Evolutionary conservation across 2,888 invertebrate species (phyloP).

Genomic region (Ophion ellenae): DNA sequence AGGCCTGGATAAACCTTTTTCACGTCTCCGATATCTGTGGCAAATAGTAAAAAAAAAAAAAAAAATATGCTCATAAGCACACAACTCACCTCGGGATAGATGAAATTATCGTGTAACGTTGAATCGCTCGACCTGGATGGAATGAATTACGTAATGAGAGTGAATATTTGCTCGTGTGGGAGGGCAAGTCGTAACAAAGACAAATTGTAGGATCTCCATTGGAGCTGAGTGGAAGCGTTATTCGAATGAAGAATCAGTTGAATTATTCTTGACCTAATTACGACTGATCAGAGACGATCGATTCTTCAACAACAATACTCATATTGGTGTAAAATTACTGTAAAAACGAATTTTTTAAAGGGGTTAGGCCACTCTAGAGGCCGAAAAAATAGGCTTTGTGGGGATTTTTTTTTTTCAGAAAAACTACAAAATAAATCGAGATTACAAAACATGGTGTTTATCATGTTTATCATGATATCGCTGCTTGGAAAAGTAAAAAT

Average conservation of each 20-base stretch:
- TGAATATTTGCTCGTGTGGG: neutral
- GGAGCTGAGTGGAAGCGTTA: neutral
- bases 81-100: neutral
- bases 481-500: too few species aligned
- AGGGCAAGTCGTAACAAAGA: slow-evolving; percentile 22
- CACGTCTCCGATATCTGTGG: slow-evolving; percentile 92
- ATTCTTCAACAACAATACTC: neutral
- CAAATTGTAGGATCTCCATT: neutral
- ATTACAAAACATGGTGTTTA: too few species aligned
- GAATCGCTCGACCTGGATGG: slow-evolving; percentile 36
- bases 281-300: neutral
- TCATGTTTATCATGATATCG: neutral
- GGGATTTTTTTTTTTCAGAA: too few species aligned
- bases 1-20: slow-evolving; percentile 97
- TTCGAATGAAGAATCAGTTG: neutral
- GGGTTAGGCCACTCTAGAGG: too few species aligned
- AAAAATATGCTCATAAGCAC: too few species aligned
- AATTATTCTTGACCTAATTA: neutral
- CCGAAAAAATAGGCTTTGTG: too few species aligned
- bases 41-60: slow-evolving; percentile 58
- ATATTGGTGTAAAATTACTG: too few species aligned
- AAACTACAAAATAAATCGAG: too few species aligned
- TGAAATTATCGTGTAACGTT: slow-evolving; percentile 19
- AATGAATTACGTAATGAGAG: slow-evolving; percentile 45
- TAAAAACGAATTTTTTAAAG: too few species aligned